A percentile compares a stretch with the other conserved stretches of the same genome.
phyloP scores from a whole-genome alignment of 2,113 vertebrate genomes.

The Lates calcarifer region DNA sequence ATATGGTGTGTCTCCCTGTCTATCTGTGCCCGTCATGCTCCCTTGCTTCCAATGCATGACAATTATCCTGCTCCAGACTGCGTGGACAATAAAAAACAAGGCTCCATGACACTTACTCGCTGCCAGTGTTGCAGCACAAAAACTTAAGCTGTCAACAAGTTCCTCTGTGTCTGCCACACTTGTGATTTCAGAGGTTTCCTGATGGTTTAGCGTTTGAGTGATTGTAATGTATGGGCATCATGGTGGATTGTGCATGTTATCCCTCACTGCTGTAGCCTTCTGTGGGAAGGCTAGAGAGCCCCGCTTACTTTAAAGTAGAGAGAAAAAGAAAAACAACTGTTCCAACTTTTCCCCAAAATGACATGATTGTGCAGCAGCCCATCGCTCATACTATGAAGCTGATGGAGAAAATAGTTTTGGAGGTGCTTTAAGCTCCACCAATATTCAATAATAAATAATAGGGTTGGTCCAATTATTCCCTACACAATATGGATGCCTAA shows the following conservation, averaged over 20 bases:
- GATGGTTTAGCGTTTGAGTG: not conserved
- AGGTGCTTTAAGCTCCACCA: not conserved
- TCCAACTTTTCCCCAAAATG: not conserved
- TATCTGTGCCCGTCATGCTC: constrained; percentile 70
- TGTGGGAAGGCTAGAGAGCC: too few relatives aligned
- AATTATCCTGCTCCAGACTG: constrained; percentile 65
- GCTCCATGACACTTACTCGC: constrained; percentile 26
- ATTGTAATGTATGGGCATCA: not conserved
- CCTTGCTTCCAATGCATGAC: constrained; percentile 76
- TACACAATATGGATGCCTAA: constrained; percentile 57
- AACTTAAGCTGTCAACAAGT: constrained; percentile 47
- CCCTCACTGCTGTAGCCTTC: not conserved
- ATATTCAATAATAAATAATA: constrained; percentile 52
- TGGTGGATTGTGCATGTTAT: not conserved
- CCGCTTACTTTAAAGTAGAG: not conserved
- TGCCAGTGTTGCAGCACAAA: constrained; percentile 8
- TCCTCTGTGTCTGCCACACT: not conserved
- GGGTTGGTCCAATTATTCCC: constrained; percentile 57
- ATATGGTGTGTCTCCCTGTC: constrained; percentile 52
- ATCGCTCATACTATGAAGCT: not conserved
- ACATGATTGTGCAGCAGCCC: not conserved
- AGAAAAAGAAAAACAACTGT: not conserved
- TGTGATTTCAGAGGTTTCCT: not conserved
- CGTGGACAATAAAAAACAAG: constrained; percentile 60
- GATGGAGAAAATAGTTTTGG: not conserved